A percentile compares a stretch with the other conserved stretches of the same genome.
These are phyloP conservation scores for Synanthedon myopaeformis DNA, from an alignment of 2,888 invertebrate species.

Conservation along the genomic window DNA sequence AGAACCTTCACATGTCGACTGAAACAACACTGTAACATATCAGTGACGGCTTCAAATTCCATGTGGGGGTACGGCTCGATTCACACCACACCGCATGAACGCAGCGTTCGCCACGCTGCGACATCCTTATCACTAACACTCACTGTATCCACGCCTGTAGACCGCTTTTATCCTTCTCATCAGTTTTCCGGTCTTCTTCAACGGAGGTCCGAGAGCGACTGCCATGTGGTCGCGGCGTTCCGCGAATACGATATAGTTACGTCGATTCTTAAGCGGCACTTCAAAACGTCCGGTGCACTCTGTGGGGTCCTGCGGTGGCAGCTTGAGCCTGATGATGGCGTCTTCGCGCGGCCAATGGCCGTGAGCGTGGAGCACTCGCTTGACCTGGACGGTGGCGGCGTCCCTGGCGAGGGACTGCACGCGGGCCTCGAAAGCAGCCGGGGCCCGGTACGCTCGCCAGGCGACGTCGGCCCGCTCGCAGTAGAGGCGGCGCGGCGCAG, in stretches of 20 bases:
- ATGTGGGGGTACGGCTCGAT: constrained; percentile 20
- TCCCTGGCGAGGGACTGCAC: constrained; percentile 51
- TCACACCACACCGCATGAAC: constrained; percentile 4
- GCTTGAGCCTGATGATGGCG: constrained; percentile 44
- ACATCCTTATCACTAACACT: constrained; percentile 39
- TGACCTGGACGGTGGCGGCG: constrained; percentile 58
- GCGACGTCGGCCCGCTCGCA: constrained; percentile 68
- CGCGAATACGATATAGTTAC: constrained; percentile 65
- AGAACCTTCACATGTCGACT: not conserved
- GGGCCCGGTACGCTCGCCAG: constrained; percentile 65
- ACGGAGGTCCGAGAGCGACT: constrained; percentile 59
- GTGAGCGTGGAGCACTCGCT: constrained; percentile 50
- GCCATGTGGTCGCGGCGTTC: constrained; percentile 56
- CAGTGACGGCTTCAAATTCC: constrained; percentile 17
- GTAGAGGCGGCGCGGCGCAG: constrained; percentile 54
- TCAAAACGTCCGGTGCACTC: constrained; percentile 60
- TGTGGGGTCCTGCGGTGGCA: constrained; percentile 33
- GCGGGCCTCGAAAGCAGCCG: constrained; percentile 63
- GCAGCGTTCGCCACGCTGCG: constrained; percentile 7
- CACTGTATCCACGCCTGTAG: constrained; percentile 65
- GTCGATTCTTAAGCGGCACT: constrained; percentile 53
- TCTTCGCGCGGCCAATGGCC: constrained; percentile 57
- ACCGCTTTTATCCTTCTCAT: constrained; percentile 57
- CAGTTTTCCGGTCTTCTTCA: constrained; percentile 52
- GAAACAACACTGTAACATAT: not conserved